A percentile compares a stretch with the other conserved stretches of the same genome.
These are phyloP conservation scores for Poecilobothrus nobilitatus DNA, from an alignment of 2,888 invertebrate genomes.

Conservation along the genomic window DNA sequence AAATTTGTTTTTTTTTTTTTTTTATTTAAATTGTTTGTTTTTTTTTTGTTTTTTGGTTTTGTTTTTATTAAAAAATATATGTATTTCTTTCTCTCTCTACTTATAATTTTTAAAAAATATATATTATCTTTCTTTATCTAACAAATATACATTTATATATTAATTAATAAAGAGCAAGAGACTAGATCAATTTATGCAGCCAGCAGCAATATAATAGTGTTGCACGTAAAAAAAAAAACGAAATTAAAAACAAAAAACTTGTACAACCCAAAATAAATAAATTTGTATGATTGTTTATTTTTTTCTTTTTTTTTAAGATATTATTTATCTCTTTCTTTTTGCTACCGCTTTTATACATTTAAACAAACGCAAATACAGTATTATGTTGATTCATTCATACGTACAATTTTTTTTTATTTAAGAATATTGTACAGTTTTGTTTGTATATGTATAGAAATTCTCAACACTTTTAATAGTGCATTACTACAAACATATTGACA, in stretches of 20 bases:
- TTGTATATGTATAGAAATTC: too few species aligned
- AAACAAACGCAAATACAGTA: too few species aligned
- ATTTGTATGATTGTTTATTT: too few species aligned
- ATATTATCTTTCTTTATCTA: neutral
- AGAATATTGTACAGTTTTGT: too few species aligned
- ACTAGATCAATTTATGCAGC: neutral
- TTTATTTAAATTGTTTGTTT: neutral
- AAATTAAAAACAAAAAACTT: neutral
- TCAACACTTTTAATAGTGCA: too few species aligned
- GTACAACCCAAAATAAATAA: constrained; percentile 4
- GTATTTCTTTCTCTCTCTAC: neutral
- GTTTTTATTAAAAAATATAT: neutral
- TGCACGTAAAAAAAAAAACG: neutral
- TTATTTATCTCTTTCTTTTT: too few species aligned
- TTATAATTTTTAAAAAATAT: neutral
- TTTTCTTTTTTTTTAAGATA: too few species aligned
- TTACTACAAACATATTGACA: too few species aligned
- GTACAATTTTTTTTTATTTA: too few species aligned
- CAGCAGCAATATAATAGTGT: neutral
- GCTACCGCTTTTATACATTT: too few species aligned
- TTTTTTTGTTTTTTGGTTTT: neutral
- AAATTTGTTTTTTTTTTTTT: neutral
- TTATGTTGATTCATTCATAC: too few species aligned
- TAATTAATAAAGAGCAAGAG: neutral
- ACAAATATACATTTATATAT: neutral